Evolutionary conservation across 2,888 invertebrate species (phyloP).

Genomic region (Conchocele bisecta): DNA sequence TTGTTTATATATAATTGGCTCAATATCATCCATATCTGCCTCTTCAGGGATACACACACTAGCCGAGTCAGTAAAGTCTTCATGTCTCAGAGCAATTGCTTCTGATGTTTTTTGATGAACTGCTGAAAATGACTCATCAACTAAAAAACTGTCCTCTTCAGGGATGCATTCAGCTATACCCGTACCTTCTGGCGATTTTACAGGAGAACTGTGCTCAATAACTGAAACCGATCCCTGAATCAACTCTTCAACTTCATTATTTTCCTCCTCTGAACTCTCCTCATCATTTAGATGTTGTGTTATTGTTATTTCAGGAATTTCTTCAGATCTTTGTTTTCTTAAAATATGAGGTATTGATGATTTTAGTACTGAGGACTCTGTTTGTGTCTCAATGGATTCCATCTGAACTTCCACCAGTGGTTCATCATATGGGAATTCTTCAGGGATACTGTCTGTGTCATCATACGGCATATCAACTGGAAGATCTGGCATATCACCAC

Average conservation of each 20-base stretch:
- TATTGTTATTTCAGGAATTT: conserved; percentile 86
- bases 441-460: conserved; percentile 26
- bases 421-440: conserved; percentile 17
- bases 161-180: too few relatives aligned
- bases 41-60: conserved; percentile 79
- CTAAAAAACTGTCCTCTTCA: too few relatives aligned
- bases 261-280: conserved; percentile 59
- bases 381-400: not conserved
- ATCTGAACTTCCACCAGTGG: not conserved
- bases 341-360: conserved; percentile 37
- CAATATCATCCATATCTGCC: conserved; percentile 68
- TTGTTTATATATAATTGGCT: too few relatives aligned
- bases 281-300: conserved; percentile 85
- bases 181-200: not conserved
- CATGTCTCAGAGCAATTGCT: too few relatives aligned
- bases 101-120: too few relatives aligned
- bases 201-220: too few relatives aligned
- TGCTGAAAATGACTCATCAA: too few relatives aligned
- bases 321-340: conserved; percentile 73
- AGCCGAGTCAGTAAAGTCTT: conserved; percentile 46
- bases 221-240: too few relatives aligned
- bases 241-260: too few relatives aligned
- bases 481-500: conserved; percentile 53
- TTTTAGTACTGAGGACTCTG: not conserved
- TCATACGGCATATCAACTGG: conserved; percentile 52